Evolutionary conservation across 2,113 vertebrate genomes (phyloP), one percentile per base, ranked within the genome.

Genomic region (Penelope pileata): DNA sequence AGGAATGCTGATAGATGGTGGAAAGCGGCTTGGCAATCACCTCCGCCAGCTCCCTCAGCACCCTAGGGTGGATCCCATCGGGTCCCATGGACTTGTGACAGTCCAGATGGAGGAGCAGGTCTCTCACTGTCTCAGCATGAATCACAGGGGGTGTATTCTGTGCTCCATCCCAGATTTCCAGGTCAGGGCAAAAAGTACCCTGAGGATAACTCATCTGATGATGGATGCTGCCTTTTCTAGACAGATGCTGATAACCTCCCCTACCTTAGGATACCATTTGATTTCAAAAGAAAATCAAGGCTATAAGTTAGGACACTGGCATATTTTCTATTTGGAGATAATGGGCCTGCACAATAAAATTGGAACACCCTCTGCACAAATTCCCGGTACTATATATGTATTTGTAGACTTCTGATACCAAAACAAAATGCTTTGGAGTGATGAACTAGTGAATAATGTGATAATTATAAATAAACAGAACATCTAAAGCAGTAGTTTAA

Each of bases 401-500:
- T 86, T 79, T 84, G 15, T 42, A 83, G 54, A 68, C 47, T 86
- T 92, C 60, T 66, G 68, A 2, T 83, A 72, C 54, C 34, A 77
- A 18, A 86, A 43, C 10, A 32, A 73, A 90, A 26, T 34, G 9
- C 26, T 91, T 83, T 76, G 7, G 48, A 83, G 21, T 17, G 80
- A 80, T 23, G 64, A 50, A 47, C 43, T 38, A 80, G 74, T 53
- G 30, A 83, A 63, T 69, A 86, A 83, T 64, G 17, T 29, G 69
- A 32, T 62, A 62, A 73, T 54, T 60, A 38, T 32, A 77, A 94
- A 48, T 68, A 86, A 74, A 56, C 34, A 29, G 34, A 85, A 51
- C 5, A 56, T n/a, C 23, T 43, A 8, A 30, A 91, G 32, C 43
- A 82, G 21, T 67, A 48, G 30, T 67, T 93, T 32, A 75, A 67